Evolutionary conservation across 1,140 invertebrate genomes (phyloP), one percentile per base, ranked within the genome.

Genomic region (Anastrepha obliqua): DNA sequence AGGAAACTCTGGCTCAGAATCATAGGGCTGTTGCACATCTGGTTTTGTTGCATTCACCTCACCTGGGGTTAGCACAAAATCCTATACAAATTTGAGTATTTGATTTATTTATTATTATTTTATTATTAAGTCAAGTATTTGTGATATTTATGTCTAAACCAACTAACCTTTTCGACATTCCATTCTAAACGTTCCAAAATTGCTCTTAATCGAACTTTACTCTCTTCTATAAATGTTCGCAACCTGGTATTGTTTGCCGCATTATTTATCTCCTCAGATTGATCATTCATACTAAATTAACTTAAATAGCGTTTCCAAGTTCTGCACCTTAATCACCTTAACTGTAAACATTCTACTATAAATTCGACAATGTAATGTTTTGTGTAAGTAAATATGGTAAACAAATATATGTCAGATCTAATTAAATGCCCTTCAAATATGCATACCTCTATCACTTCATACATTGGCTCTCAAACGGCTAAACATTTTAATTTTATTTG

Each of bases 181-280:
- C 87, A 88, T 15, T 87, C 20, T 3, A 88, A 20, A 2, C 87
- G 62, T 87, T 86, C n/a, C 1, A 88, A 59, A 5, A 88, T 74
- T 81, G 29, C 4, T 17, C 58, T 42, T 39, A 88, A 20, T 8
- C 87, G 85, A 0, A 7, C 20, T 81, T 88, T 86, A 39, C 65
- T 70, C 13, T 87, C 39, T n/a, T 6, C 55, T 15, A 86, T 78
- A 39, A 74, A 86, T 78, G n/a, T 9, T 15, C 51, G 0, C 7
- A 87, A 42, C 3, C 17, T 11, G 51, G 8, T 87, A 65, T 81
- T 8, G 7, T 42, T 74, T 13, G 4, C 5, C 5, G 7, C 20
- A 39, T 1, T n/a, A 42, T 3, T 67, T 6, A 74, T 29, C 1
- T 74, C 5, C 13, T 74, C n/a, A 44, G 2, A n/a, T 47, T n/a